Percentiles rank a stretch among this genome's conserved stretches.
These are phyloP conservation scores for Muricea muricata DNA, from an alignment of 92 coral and sea anemone species.

Conservation along the genomic window DNA sequence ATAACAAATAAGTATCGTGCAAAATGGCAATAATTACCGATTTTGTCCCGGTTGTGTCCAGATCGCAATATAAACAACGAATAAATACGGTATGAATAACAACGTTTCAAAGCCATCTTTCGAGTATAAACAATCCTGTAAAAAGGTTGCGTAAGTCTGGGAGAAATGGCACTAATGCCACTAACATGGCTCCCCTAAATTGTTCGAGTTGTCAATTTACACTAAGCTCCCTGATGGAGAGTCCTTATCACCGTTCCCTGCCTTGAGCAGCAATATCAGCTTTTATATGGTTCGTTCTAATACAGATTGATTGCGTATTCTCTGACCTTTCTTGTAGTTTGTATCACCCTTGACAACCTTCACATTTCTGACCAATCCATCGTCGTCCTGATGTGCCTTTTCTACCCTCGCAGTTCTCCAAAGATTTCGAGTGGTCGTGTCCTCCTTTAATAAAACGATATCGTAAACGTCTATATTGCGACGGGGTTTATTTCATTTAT, in stretches of 20 bases:
- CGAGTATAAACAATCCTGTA: too few relatives aligned
- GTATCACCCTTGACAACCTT: neutral
- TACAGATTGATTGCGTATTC: neutral
- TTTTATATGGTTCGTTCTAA: neutral
- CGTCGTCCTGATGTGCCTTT: neutral
- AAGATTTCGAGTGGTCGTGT: neutral
- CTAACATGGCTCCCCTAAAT: slow-evolving; percentile 5
- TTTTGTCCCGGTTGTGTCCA: too few relatives aligned
- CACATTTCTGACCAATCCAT: neutral
- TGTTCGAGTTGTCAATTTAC: neutral
- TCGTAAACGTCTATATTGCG: too few relatives aligned
- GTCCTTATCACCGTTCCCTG: neutral
- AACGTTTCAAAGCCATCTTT: too few relatives aligned
- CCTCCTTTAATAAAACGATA: neutral
- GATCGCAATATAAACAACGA: too few relatives aligned
- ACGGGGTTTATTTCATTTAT: too few relatives aligned
- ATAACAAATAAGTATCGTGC: too few relatives aligned
- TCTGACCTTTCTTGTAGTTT: neutral
- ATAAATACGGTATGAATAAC: too few relatives aligned
- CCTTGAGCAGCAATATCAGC: neutral
- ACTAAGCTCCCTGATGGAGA: neutral
- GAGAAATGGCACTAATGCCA: too few relatives aligned
- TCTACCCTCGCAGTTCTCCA: neutral
- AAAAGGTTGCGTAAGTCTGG: too few relatives aligned
- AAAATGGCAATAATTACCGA: too few relatives aligned